Conservation (phyloP, 2,113 vertebrate species). For the Xiphias gladius region DNA sequence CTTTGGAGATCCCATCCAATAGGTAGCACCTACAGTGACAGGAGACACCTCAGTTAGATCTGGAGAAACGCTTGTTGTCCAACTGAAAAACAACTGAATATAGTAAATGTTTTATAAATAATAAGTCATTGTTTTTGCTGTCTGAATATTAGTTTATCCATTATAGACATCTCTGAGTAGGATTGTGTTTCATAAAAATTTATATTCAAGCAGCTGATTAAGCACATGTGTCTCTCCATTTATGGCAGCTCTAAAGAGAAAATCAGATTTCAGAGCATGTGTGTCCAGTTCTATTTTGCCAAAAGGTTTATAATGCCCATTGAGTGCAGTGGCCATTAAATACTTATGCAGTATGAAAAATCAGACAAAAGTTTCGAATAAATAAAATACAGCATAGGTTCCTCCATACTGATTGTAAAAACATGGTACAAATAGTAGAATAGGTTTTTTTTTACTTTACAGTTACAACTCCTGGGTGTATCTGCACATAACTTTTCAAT, state of each 20-base stretch:
- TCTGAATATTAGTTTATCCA: not conserved
- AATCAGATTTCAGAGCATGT: not conserved
- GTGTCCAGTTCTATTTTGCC: not conserved
- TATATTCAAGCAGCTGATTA: not conserved
- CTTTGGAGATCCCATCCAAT: conserved; percentile 96
- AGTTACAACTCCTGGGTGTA: not conserved
- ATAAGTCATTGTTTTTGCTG: not conserved
- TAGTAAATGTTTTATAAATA: not conserved
- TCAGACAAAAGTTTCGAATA: not conserved
- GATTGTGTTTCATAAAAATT: not conserved
- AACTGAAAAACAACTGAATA: not conserved
- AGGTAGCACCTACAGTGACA: conserved; percentile 91
- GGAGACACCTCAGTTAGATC: conserved; percentile 43
- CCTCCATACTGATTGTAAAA: not conserved
- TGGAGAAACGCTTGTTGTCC: not conserved
- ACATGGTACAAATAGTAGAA: not conserved
- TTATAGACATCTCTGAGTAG: too few species aligned
- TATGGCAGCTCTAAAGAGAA: not conserved
- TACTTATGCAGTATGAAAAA: not conserved
- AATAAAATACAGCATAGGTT: not conserved
- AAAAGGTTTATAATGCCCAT: not conserved
- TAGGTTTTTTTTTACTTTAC: not conserved
- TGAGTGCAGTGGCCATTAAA: not conserved
- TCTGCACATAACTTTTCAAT: not conserved
- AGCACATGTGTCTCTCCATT: not conserved